Conservation (phyloP, 2,113 vertebrate species). For the Lophius piscatorius region DNA sequence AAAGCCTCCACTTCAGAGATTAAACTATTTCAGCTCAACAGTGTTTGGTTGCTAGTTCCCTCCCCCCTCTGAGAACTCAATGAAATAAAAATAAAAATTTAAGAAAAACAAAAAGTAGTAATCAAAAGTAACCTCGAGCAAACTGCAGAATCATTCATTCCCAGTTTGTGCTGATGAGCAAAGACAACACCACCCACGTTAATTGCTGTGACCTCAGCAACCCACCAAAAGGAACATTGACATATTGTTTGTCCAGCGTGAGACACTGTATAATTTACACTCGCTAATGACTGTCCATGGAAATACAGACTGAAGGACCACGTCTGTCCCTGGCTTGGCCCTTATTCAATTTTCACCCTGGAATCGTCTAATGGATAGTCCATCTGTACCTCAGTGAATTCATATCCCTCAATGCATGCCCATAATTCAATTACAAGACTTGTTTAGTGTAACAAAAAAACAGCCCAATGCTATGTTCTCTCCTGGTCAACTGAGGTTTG, state of each 20-base stretch:
- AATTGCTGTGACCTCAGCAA: constrained; percentile 79
- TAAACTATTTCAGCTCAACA: constrained; percentile 24
- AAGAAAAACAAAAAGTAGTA: constrained; percentile 67
- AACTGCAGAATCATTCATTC: constrained; percentile 72
- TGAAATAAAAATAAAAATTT: constrained; percentile 36
- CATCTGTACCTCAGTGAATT: constrained; percentile 76
- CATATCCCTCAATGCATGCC: constrained; percentile 71
- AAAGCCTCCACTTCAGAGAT: constrained; percentile 27
- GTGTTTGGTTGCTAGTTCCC: constrained; percentile 12
- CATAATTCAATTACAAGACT: constrained; percentile 76
- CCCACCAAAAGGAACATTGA: constrained; percentile 80
- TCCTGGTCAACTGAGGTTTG: constrained; percentile 50
- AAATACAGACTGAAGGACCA: constrained; percentile 75
- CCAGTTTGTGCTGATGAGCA: constrained; percentile 73
- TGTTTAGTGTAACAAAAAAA: constrained; percentile 51
- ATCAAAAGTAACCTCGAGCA: constrained; percentile 56
- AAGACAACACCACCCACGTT: constrained; percentile 75
- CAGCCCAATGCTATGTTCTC: constrained; percentile 53
- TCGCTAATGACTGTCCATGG: constrained; percentile 78
- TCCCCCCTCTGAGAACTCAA: background rate
- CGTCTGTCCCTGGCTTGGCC: constrained; percentile 76
- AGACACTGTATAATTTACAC: constrained; percentile 80
- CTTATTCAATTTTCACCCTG: constrained; percentile 68
- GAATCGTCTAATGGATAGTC: constrained; percentile 74
- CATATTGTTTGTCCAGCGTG: constrained; percentile 81